Base-by-base conservation (phyloP, 2,113 vertebrate genomes). In the Anhinga rufa region DNA sequence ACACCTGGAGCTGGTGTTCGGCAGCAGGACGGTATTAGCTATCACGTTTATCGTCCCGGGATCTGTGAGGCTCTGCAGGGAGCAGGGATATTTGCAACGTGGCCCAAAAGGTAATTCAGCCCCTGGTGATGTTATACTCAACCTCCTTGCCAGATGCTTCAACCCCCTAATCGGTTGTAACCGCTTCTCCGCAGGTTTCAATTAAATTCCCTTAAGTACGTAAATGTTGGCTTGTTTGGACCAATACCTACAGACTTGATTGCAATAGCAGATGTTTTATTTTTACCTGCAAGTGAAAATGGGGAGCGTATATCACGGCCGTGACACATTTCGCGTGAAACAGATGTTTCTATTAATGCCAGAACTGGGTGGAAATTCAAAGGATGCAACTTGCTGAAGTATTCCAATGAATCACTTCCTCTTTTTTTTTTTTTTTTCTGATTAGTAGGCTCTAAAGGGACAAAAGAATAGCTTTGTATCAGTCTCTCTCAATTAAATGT, bases 301-400 rank as follows among this genome's bases (percentile, higher is more conserved):
- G 4, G 82, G 44, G 58, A 95, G 54, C 0, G 5, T 95, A 61
- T 36, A 91, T 96, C 88, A 80, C 1, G 15, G 64, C 88, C 1
- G 0, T 62, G 80, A 86, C 87, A 80, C 74, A 61, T 76, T 95
- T 68, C 2, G 10, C 20, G 6, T 5, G 44, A 46, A 95, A 83
- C 89, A 93, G 92, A 95, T 96, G 95, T 93, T 96, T 95, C 94
- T 80, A 69, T 95, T 94, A 94, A 81, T 87, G 88, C 88, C 91
- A 88, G 78, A 95, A 92, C 8, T 36, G 82, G 62, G 62, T 92
- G 82, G 62, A 86, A 94, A 96, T 78, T 88, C 91, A 91, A 87
- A 95, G 89, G 62, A 69, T 64, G 48, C 71, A 95, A 87, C 89
- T 95, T 87, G 80, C 60, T 86, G 94, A 93, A 94, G 60, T 87